Evolutionary conservation across 2,113 vertebrate genomes (phyloP).

Genomic region (Megaptera novaeangliae): DNA sequence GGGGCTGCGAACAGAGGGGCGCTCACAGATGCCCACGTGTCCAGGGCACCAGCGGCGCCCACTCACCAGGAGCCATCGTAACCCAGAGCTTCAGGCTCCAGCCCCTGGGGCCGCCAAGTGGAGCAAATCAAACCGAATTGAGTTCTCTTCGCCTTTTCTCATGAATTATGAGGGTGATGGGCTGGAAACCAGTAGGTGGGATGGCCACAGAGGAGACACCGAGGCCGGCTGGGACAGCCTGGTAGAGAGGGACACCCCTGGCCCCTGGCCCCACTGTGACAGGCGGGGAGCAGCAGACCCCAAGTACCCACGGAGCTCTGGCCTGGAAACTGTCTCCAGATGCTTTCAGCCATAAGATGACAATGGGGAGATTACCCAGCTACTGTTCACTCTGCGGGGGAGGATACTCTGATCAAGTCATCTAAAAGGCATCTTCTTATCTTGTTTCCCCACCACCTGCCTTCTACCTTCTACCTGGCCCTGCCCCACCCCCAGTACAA

Average conservation of each 20-base stretch:
- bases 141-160: background rate
- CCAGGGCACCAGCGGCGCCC: background rate
- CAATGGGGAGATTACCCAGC: slow-evolving; percentile 51
- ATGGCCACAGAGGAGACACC: background rate
- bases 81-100: background rate
- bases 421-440: background rate
- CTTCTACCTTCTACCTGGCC: background rate
- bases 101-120: rapidly evolving
- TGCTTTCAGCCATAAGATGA: slow-evolving; percentile 52
- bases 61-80: background rate
- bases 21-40: background rate
- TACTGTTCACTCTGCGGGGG: slow-evolving; percentile 70
- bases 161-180: background rate
- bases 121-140: background rate
- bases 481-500: background rate
- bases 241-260: background rate
- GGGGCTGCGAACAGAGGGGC: rapidly evolving
- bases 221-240: background rate
- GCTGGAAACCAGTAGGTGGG: background rate
- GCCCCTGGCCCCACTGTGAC: rapidly evolving
- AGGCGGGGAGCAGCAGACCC: slow-evolving; percentile 31
- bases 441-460: background rate
- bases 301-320: slow-evolving; percentile 37
- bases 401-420: slow-evolving; percentile 48
- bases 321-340: slow-evolving; percentile 62